These are phyloP conservation scores for Upupa epops DNA, from an alignment of 2,113 vertebrate genomes.

Conservation along the genomic window DNA sequence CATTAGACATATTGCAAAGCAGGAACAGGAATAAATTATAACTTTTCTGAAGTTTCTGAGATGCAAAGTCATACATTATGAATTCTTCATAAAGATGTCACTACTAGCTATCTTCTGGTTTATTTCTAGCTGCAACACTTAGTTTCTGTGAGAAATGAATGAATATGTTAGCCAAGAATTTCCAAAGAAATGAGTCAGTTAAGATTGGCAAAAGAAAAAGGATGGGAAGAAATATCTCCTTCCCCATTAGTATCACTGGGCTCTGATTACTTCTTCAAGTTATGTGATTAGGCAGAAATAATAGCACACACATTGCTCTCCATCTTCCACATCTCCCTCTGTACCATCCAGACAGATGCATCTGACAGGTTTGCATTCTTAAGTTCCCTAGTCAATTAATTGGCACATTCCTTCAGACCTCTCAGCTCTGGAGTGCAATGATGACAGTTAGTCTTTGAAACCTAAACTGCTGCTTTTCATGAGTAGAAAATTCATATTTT, in stretches of 20 bases:
- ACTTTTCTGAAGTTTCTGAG: slow-evolving; percentile 38
- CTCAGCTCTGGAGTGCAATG: background rate
- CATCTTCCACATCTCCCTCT: background rate
- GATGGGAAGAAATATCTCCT: background rate
- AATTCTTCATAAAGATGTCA: background rate
- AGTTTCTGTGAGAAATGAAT: slow-evolving; percentile 39
- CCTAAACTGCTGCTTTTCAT: background rate
- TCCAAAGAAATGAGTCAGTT: slow-evolving; percentile 51
- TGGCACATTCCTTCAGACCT: slow-evolving; percentile 15
- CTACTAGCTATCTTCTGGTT: background rate
- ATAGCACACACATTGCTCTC: background rate
- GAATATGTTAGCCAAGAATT: slow-evolving; percentile 46
- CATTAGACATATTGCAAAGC: background rate
- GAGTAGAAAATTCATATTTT: background rate
- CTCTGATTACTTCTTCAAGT: background rate
- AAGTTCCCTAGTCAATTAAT: slow-evolving; percentile 35
- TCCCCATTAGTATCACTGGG: slow-evolving; percentile 19
- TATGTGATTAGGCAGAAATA: background rate
- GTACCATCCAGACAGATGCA: background rate
- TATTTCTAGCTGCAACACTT: slow-evolving; percentile 47
- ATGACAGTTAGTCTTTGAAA: slow-evolving; percentile 21
- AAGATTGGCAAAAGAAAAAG: background rate
- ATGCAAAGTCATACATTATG: background rate
- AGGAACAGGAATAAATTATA: slow-evolving; percentile 23
- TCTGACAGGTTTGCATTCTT: slow-evolving; percentile 31